Base-by-base conservation (phyloP, 2,888 invertebrate species). In the Aphidoletes aphidimyza region DNA sequence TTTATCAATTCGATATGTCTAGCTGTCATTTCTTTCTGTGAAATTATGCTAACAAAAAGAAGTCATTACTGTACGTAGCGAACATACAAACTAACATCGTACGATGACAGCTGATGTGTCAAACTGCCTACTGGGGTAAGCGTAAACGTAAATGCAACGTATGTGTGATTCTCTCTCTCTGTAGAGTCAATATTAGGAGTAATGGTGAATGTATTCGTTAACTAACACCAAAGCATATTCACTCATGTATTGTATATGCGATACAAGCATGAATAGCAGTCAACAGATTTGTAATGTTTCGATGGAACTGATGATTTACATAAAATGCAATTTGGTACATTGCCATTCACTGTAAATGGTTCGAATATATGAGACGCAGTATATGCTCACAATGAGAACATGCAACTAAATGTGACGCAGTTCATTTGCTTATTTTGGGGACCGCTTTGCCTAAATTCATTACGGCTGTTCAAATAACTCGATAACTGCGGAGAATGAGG, bases 51-150 rank as follows among this genome's bases (percentile, higher is more conserved):
- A 42, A 69, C 11, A 1, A 14, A 9, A 17, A 17, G 14, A 30
- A 30, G 8, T 6, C 34, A 9, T 69, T 26, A 9, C 69, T 69
- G 3, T 14, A 30, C 34, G 30, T 69, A 14, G 14, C 9, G 26
- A 19, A 14, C 14, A 34, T n/a, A 69, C 69, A 14, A 30, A 69
- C n/a, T 69, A 30, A 30, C n/a, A 14, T 69, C 17, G 17, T 1
- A 69, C 34, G 69, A 22, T 69, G 69, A 69, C 69, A 69, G 69
- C 69, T 69, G 34, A 69, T 69, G 69, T 69, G 69, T 69, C 69
- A 69, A 69, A 69, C 1, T 69, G 17, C 17, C 11, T 47, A 69
- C 22, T 69, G 30, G 5, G 3, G 54, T 1, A 54, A 22, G 17
- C 11, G 30, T 30, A 34, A 30, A 17, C 11, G 17, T 69, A 69